Base-by-base conservation (phyloP, 2,888 invertebrate species). In the Aspidapion aeneum region DNA sequence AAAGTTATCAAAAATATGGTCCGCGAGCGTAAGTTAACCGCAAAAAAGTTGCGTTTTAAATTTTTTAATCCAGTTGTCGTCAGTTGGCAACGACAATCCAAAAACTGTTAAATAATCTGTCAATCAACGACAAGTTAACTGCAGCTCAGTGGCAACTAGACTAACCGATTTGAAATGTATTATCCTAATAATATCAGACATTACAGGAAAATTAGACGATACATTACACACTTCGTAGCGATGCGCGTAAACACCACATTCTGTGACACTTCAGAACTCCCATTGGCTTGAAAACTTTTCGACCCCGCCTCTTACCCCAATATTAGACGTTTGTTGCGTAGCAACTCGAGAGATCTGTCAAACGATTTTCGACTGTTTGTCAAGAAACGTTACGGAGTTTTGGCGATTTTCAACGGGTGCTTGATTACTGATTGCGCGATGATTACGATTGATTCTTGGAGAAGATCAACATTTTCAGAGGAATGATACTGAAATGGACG, bases 191-290 rank as follows among this genome's bases (percentile, higher is more conserved):
- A 80, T 80, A 79, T 79, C 78, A 73, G 75, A 75, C 78, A 80
- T 80, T 80, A 80, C 80, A 78, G 78, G 74, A 74, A 78, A 78
- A 80, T 80, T 80, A 80, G 78, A 78, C 76, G 78, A 77, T 78
- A 78, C 78, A 79, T 79, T 79, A 78, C 78, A 77, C 77, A 74
- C 71, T 73, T 72, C 71, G 69, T 71, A 73, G 73, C 73, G 66
- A 72, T 76, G 78, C 77, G 78, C 78, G 76, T 68, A 35, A 35
- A 35, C 35, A 35, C 35, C 35, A 35, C 35, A 7, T 7, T 35
- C 35, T n/a, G n/a, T 68, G 70, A 73, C 69, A 63, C 67, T 65
- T 56, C n/a, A n/a, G n/a, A 50, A 48, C 59, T 69, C 60, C 66
- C 68, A 79, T 79, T 79, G 79, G 80, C 12, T 35, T 35, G 12